Evolutionary conservation across 2,113 vertebrate genomes (phyloP).

Genomic region (Arothron firmamentum): DNA sequence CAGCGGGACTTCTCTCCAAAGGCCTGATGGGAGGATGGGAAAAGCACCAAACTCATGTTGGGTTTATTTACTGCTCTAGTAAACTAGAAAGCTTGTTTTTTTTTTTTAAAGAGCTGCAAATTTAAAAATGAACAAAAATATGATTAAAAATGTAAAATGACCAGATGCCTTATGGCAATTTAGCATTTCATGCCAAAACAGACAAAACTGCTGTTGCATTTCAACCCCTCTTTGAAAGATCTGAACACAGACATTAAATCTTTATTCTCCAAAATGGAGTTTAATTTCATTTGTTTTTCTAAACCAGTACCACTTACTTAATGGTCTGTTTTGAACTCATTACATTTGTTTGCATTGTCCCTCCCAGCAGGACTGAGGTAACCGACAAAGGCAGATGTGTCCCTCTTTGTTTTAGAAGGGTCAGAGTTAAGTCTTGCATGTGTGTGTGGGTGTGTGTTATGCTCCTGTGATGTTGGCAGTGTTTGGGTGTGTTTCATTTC

Average conservation of each 20-base stretch:
- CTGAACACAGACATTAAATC: too few relatives aligned
- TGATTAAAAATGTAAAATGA: conserved; percentile 65
- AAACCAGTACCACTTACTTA: conserved; percentile 30
- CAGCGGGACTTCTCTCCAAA: conserved; percentile 44
- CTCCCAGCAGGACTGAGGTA: conserved; percentile 53
- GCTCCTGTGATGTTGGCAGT: conserved; percentile 61
- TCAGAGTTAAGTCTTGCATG: conserved; percentile 49
- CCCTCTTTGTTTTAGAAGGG: conserved; percentile 62
- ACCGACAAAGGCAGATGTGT: conserved; percentile 62
- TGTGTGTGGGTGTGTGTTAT: conserved; percentile 22
- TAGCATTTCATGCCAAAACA: conserved; percentile 47
- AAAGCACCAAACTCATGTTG: conserved; percentile 35
- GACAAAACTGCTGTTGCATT: conserved; percentile 8
- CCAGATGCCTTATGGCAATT: conserved; percentile 61
- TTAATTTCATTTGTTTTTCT: conserved; percentile 38
- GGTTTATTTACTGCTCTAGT: conserved; percentile 45
- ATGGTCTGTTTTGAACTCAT: conserved; percentile 49
- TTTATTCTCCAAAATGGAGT: conserved; percentile 16
- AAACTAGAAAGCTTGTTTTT: not conserved
- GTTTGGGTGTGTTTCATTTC: conserved; percentile 72
- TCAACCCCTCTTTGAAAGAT: not conserved
- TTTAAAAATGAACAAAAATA: not conserved
- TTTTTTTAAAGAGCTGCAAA: conserved; percentile 40
- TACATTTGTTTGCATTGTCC: conserved; percentile 57
- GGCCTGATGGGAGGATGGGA: conserved; percentile 16